These are phyloP conservation scores for Orcinus orca DNA, from an alignment of 2,113 vertebrate genomes.

Conservation along the genomic window DNA sequence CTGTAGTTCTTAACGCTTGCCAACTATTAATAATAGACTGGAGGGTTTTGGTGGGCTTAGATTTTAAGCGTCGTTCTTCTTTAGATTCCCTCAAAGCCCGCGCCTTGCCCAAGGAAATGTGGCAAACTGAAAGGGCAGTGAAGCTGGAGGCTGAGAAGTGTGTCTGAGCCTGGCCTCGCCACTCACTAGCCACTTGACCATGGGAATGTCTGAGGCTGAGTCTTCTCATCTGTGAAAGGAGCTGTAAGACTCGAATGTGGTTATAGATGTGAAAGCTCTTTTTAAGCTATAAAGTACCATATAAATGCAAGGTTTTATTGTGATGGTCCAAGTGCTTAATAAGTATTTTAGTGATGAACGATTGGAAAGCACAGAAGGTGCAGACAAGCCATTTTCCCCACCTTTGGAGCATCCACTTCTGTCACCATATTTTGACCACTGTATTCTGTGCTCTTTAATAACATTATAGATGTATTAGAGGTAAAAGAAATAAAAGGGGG, in stretches of 20 bases:
- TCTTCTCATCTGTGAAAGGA: conserved; percentile 35
- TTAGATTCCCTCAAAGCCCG: not conserved
- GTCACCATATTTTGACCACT: not conserved
- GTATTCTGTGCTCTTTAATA: not conserved
- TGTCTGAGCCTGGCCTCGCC: not conserved
- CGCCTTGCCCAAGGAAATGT: not conserved
- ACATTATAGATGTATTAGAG: not conserved
- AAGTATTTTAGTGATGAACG: not conserved
- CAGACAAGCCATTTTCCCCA: not conserved
- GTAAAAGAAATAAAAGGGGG: not conserved
- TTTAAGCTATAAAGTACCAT: not conserved
- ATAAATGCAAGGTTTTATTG: not conserved
- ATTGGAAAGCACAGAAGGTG: not conserved
- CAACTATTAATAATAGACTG: no score
- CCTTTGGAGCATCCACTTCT: not conserved
- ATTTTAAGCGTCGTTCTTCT: not conserved
- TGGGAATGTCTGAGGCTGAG: not conserved
- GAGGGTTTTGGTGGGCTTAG: not conserved
- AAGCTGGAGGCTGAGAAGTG: not conserved
- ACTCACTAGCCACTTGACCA: not conserved
- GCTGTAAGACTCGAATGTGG: not conserved
- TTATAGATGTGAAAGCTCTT: not conserved
- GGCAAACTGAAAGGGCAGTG: not conserved
- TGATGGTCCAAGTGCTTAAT: not conserved
- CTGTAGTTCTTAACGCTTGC: no score